Percentiles rank a stretch among this genome's conserved stretches.
Evolutionary conservation across 2,888 invertebrate genomes (phyloP).

Genomic region (Tipula confusa): DNA sequence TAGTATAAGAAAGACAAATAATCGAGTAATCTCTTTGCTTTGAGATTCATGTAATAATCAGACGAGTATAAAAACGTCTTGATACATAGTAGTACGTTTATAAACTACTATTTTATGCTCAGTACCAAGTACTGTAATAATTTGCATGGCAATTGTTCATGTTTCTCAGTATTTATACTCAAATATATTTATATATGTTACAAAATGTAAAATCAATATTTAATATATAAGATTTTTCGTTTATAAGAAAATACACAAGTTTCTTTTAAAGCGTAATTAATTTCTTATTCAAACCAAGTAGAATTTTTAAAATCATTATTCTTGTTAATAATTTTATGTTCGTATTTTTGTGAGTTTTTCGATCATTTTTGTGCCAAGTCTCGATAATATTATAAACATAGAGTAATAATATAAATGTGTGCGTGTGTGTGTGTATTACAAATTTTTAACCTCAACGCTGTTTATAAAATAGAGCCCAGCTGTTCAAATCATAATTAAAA

Average conservation of each 20-base stretch:
- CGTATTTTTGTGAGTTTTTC: not conserved
- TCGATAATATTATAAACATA: slow-evolving; percentile 3
- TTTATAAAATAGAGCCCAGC: not conserved
- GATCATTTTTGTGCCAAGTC: not conserved
- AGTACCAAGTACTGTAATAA: not conserved
- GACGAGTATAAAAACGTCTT: not conserved
- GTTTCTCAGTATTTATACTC: not conserved
- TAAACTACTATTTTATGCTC: not conserved
- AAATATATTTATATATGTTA: not conserved
- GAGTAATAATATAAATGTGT: not conserved
- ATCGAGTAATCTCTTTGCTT: not conserved
- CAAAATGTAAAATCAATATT: not conserved
- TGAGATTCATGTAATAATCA: not conserved
- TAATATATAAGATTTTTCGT: not conserved
- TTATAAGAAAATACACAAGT: not conserved
- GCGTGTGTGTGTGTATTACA: not conserved
- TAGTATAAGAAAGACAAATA: not conserved
- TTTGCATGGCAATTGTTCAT: not conserved
- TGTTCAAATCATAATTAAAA: not conserved
- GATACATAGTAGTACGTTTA: not conserved
- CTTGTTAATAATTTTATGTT: slow-evolving; percentile 13
- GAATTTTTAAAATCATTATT: not conserved
- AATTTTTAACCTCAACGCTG: not conserved
- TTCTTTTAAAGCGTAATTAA: not conserved
- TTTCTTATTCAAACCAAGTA: not conserved